A percentile compares a stretch with the other conserved stretches of the same genome.
Conservation (phyloP, 2,888 invertebrate genomes). For the Chironomus tentans region DNA sequence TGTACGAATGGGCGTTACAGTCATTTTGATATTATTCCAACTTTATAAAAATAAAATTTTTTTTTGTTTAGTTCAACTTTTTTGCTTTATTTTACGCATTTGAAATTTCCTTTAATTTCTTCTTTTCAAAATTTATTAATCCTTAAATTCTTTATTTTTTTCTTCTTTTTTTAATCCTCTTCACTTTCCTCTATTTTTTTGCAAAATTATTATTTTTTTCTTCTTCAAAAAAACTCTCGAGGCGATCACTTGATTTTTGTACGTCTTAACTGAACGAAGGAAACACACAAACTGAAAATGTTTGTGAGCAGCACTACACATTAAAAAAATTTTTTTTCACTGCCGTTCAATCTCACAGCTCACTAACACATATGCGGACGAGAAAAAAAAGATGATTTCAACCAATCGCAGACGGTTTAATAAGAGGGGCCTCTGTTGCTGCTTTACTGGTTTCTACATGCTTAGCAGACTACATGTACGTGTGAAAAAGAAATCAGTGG, state of each 20-base stretch:
- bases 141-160: not conserved
- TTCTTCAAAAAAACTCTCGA: not conserved
- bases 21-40: slow-evolving; percentile 42
- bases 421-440: no score
- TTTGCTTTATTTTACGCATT: not conserved
- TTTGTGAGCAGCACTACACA: not conserved
- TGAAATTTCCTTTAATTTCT: not conserved
- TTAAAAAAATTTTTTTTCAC: not conserved
- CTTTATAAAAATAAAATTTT: slow-evolving; percentile 38
- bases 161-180: not conserved
- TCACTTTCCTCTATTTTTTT: not conserved
- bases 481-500: not conserved
- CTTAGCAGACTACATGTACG: not conserved
- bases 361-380: not conserved
- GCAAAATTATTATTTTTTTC: not conserved
- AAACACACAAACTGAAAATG: slow-evolving; percentile 9
- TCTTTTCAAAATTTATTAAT: not conserved
- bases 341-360: not conserved
- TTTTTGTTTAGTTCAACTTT: not conserved
- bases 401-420: not conserved
- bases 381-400: not conserved
- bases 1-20: slow-evolving; percentile 53
- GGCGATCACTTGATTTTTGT: not conserved
- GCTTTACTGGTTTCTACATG: no score
- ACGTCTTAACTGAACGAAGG: slow-evolving; percentile 5